Evolutionary conservation across 1,140 invertebrate species (phyloP).

Genomic region (Drosophila jambulina): DNA sequence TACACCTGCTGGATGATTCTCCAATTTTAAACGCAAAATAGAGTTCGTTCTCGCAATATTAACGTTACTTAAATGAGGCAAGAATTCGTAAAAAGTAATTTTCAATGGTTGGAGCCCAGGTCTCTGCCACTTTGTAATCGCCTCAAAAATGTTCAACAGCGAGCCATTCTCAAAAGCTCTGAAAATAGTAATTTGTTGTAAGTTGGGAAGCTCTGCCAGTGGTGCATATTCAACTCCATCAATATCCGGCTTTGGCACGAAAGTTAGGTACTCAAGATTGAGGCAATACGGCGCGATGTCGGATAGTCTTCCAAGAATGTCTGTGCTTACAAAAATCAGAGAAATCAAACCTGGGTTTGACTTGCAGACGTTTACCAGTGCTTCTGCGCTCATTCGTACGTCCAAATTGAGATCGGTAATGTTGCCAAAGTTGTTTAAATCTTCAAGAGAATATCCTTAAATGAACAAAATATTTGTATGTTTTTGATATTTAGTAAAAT

Average conservation of each 20-base stretch:
- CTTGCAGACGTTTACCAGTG: background rate
- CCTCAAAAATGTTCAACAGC: background rate
- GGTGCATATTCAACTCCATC: background rate
- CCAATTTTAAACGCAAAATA: background rate
- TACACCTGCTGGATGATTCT: background rate
- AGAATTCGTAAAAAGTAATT: background rate
- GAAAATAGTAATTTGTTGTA: background rate
- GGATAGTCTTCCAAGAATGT: background rate
- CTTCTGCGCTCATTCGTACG: background rate
- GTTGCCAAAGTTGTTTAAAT: background rate
- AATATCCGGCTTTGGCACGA: background rate
- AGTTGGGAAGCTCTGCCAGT: background rate
- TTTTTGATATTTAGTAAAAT: background rate
- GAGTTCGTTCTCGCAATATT: background rate
- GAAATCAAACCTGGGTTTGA: background rate
- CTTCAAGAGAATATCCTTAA: background rate
- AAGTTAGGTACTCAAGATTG: background rate
- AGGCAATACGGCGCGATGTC: background rate
- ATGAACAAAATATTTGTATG: background rate
- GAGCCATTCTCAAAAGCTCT: background rate
- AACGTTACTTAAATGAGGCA: background rate
- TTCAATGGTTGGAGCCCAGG: background rate
- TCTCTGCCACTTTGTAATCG: background rate
- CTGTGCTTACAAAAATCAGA: background rate
- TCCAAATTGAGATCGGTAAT: fast-evolving